Evolutionary conservation across 2,113 vertebrate genomes (phyloP).

Genomic region (Empidonax traillii): DNA sequence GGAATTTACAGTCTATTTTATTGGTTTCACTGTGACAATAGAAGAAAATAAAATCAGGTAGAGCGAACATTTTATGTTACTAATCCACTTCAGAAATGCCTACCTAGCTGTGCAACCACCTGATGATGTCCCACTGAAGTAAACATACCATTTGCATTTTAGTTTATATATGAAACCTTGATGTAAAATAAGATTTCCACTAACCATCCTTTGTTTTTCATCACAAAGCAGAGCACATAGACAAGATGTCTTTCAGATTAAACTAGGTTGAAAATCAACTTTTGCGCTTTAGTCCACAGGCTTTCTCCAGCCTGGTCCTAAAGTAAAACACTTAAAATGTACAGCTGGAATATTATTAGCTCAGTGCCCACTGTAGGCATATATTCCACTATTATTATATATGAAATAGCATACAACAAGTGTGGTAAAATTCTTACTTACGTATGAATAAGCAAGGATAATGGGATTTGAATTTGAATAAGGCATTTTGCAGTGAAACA

Average conservation of each 20-base stretch:
- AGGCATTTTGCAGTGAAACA: not conserved
- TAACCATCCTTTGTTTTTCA: not conserved
- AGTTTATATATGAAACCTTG: not conserved
- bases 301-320: not conserved
- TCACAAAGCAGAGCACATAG: not conserved
- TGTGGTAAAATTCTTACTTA: not conserved
- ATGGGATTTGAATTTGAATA: not conserved
- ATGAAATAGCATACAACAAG: not conserved
- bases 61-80: not conserved
- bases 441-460: not conserved
- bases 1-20: not conserved
- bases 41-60: not conserved
- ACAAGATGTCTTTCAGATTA: not conserved
- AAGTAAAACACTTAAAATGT: not conserved
- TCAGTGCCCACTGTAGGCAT: not conserved
- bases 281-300: not conserved
- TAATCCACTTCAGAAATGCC: not conserved
- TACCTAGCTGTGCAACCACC: not conserved
- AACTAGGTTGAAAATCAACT: not conserved
- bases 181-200: not conserved
- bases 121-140: not conserved
- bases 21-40: not conserved
- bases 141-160: not conserved
- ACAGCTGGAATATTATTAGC: not conserved
- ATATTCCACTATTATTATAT: not conserved